These are phyloP conservation scores for Agonum fuliginosum DNA, from an alignment of 2,888 invertebrate genomes.

Conservation along the genomic window DNA sequence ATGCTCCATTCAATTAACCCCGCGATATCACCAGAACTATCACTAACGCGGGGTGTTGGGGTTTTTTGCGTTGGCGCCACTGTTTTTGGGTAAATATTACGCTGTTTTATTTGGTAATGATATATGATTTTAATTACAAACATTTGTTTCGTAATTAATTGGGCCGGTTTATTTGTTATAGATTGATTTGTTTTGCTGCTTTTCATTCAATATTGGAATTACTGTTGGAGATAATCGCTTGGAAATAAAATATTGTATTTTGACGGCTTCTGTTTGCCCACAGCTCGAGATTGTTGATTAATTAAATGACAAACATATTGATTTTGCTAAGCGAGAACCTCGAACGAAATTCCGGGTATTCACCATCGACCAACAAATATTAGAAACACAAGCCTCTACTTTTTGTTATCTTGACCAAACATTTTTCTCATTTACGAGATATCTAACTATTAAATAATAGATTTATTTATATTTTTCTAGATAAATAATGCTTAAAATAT, in stretches of 20 bases:
- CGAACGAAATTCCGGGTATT: too few relatives aligned
- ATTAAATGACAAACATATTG: slow-evolving; percentile 23
- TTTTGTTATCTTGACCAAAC: too few relatives aligned
- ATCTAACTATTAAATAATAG: too few relatives aligned
- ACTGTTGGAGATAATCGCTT: slow-evolving; percentile 5
- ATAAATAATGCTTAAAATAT: too few relatives aligned
- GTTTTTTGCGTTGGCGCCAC: background rate
- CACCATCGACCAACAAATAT: too few relatives aligned
- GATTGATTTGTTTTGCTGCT: slow-evolving; percentile 41
- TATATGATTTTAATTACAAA: slow-evolving; percentile 46
- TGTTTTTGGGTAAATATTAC: slow-evolving; percentile 21
- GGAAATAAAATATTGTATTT: slow-evolving; percentile 33
- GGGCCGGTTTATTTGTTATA: slow-evolving; percentile 23
- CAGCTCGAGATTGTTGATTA: background rate
- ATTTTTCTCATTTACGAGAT: too few relatives aligned
- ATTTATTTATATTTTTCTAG: too few relatives aligned
- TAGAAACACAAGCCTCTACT: too few relatives aligned
- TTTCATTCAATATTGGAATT: slow-evolving; percentile 33
- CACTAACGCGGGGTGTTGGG: background rate
- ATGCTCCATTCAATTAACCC: slow-evolving; percentile 47
- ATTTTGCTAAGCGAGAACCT: too few relatives aligned
- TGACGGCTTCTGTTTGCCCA: slow-evolving; percentile 24
- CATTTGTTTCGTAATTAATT: slow-evolving; percentile 37
- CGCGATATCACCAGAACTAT: background rate
- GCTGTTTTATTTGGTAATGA: slow-evolving; percentile 30